Evolutionary conservation across 2,888 invertebrate genomes (phyloP).

Genomic region (Dione vanillae): DNA sequence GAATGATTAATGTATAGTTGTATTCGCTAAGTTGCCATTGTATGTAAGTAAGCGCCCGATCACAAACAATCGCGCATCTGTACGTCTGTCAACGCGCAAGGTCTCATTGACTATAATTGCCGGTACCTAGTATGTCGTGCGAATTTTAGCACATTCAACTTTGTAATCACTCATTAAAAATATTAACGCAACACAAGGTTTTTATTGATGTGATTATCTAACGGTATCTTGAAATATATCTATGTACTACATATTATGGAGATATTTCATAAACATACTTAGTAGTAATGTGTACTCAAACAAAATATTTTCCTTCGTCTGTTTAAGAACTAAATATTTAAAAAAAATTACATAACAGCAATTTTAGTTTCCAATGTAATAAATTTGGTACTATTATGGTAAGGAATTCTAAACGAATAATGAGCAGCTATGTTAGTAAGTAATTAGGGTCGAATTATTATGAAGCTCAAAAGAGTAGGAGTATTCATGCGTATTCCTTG

Average conservation of each 20-base stretch:
- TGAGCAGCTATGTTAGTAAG: conserved; percentile 20
- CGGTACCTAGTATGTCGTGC: conserved; percentile 67
- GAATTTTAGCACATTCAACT: conserved; percentile 67
- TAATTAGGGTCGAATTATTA: conserved; percentile 31
- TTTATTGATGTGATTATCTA: conserved; percentile 11
- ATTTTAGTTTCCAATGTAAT: not conserved
- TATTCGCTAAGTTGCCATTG: conserved; percentile 46
- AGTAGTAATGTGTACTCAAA: not conserved
- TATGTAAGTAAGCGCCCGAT: conserved; percentile 50
- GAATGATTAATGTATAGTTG: conserved; percentile 36
- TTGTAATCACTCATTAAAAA: conserved; percentile 43
- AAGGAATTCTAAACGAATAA: conserved; percentile 14
- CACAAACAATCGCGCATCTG: conserved; percentile 73
- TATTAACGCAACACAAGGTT: conserved; percentile 39
- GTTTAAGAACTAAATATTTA: not conserved
- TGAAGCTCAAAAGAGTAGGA: conserved; percentile 58
- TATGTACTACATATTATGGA: not conserved
- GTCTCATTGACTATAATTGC: conserved; percentile 59
- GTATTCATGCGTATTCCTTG: conserved; percentile 70
- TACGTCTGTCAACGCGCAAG: conserved; percentile 75
- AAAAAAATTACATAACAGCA: not conserved
- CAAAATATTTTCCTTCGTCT: not conserved
- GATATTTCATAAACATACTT: not conserved
- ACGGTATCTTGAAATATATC: not conserved
- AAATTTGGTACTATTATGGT: not conserved